Conservation (phyloP, 1,140 invertebrate genomes). For the Drosophila sucinea region DNA sequence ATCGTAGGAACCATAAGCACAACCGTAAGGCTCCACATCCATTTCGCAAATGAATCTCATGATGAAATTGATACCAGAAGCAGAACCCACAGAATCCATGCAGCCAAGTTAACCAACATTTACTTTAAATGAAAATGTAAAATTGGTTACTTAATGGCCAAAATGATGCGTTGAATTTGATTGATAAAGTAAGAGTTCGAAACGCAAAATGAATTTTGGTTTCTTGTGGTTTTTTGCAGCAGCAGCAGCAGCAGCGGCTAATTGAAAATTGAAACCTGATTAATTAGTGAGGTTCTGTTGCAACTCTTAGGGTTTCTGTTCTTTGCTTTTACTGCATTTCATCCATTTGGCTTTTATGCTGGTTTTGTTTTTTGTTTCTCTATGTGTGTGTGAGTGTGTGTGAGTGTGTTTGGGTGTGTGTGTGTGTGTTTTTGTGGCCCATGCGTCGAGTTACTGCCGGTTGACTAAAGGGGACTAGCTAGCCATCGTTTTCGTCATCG, state of each 20-base stretch:
- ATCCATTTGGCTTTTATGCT: slow-evolving; percentile 1
- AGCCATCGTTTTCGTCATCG: slow-evolving; percentile 12
- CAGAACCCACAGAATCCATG: too few relatives aligned
- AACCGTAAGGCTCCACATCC: too few relatives aligned
- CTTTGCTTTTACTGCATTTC: neutral
- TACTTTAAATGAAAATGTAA: too few relatives aligned
- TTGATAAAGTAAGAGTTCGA: too few relatives aligned
- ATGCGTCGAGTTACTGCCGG: neutral
- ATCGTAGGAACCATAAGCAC: too few relatives aligned
- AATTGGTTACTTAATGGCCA: too few relatives aligned
- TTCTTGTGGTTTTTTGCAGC: neutral
- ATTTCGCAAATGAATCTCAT: too few relatives aligned
- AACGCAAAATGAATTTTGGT: neutral
- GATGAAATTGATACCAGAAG: too few relatives aligned
- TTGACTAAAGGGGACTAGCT: neutral
- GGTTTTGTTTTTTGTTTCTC: too few relatives aligned
- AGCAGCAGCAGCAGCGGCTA: neutral
- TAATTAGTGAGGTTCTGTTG: neutral
- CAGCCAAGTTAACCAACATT: too few relatives aligned
- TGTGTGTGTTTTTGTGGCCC: neutral
- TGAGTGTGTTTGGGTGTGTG: neutral
- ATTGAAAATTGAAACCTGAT: slow-evolving; percentile 1
- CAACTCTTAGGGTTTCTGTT: neutral
- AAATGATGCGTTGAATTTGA: too few relatives aligned
- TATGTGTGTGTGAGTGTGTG: neutral